Percentiles rank a stretch among this genome's conserved stretches.
These are phyloP conservation scores for Pyrocephalus nanus DNA, from an alignment of 2,797 vertebrate species.

Conservation along the genomic window DNA sequence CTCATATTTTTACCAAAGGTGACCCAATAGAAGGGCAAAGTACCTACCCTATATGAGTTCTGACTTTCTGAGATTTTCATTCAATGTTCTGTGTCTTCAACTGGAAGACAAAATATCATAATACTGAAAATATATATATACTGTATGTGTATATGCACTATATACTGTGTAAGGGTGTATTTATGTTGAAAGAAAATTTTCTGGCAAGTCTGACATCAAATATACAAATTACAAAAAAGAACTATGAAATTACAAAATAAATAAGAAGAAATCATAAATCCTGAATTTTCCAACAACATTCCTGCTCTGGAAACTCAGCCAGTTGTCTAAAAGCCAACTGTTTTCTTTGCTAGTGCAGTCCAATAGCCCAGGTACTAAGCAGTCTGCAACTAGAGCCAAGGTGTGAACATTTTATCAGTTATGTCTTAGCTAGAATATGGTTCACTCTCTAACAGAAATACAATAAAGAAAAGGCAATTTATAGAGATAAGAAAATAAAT, in stretches of 20 bases:
- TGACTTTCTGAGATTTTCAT: background rate
- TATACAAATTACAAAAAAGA: background rate
- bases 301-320: background rate
- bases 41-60: background rate
- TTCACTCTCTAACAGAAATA: background rate
- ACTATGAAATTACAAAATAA: background rate
- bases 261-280: background rate
- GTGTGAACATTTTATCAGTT: background rate
- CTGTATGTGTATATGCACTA: rapidly evolving
- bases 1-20: background rate
- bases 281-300: background rate
- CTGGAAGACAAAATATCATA: background rate
- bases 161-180: background rate
- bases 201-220: background rate
- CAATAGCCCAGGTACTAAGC: background rate
- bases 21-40: background rate
- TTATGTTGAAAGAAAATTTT: background rate
- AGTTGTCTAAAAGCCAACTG: background rate
- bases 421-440: background rate
- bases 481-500: background rate
- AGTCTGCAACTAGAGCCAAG: background rate
- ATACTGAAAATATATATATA: background rate
- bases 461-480: background rate
- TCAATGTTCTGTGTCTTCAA: background rate
- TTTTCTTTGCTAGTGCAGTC: background rate